A percentile compares a stretch with the other conserved stretches of the same genome.
phyloP scores from a whole-genome alignment of 2,113 vertebrate species.

The Salvelinus alpinus region DNA sequence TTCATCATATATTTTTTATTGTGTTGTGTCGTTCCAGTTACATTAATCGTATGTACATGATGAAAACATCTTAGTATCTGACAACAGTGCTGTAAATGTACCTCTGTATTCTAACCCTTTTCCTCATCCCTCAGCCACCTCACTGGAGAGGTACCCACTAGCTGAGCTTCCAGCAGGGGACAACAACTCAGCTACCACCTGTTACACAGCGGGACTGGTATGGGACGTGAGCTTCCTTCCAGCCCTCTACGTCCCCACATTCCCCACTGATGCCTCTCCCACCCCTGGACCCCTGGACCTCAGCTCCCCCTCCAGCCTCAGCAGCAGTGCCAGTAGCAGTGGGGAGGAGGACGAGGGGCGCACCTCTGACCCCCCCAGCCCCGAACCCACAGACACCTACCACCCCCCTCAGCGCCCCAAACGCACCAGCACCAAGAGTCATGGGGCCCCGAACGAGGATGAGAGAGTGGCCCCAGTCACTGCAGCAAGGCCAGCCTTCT shows the following conservation, averaged over 20 bases:
- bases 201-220: conserved; percentile 82
- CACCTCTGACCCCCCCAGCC: conserved; percentile 90
- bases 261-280: conserved; percentile 64
- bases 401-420: conserved; percentile 75
- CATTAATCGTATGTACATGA: neutral
- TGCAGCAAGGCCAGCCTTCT: conserved; percentile 78
- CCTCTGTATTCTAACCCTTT: conserved; percentile 11
- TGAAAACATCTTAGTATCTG: neutral
- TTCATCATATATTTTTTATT: neutral
- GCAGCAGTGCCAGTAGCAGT: conserved; percentile 79
- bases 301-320: conserved; percentile 79
- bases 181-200: conserved; percentile 65
- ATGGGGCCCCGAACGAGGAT: conserved; percentile 73
- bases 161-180: conserved; percentile 65
- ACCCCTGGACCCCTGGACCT: conserved; percentile 81
- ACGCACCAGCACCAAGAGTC: conserved; percentile 81
- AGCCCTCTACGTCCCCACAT: conserved; percentile 74
- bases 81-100: neutral
- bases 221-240: conserved; percentile 87
- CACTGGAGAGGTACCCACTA: conserved; percentile 80
- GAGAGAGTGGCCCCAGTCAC: conserved; percentile 63
- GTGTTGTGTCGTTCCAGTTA: neutral
- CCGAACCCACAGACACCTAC: conserved; percentile 81
- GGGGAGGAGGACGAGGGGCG: conserved; percentile 91
- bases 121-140: conserved; percentile 67